Percentiles rank a stretch among this genome's conserved stretches.
Evolutionary conservation across 2,888 invertebrate species (phyloP).

Genomic region (Mimachlamys varia): DNA sequence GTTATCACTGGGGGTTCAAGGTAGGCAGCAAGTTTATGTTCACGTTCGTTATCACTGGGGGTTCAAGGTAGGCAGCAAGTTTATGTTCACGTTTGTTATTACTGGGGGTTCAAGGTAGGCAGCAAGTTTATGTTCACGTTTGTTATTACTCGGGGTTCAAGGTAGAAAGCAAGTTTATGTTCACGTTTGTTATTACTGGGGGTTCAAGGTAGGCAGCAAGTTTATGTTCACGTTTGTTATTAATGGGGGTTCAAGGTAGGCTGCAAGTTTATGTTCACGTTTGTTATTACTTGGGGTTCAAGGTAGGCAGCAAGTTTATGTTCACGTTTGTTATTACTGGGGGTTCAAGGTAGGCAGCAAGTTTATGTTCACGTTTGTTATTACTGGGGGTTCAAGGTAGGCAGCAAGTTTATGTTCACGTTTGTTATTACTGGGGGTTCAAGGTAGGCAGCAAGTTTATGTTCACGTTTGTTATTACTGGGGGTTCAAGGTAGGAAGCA

Average conservation of each 20-base stretch:
- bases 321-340: conserved; percentile 86
- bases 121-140: neutral
- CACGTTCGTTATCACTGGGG: conserved; percentile 87
- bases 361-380: conserved; percentile 79
- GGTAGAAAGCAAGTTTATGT: conserved; percentile 82
- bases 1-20: conserved; percentile 94
- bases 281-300: conserved; percentile 92
- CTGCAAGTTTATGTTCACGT: neutral
- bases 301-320: conserved; percentile 83
- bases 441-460: conserved; percentile 84
- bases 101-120: conserved; percentile 92
- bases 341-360: conserved; percentile 89
- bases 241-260: conserved; percentile 93
- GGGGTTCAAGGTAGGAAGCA: conserved; percentile 90
- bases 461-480: conserved; percentile 85
- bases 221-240: conserved; percentile 80
- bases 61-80: conserved; percentile 87
- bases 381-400: conserved; percentile 94
- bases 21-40: conserved; percentile 80
- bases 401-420: neutral
- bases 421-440: conserved; percentile 91
- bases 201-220: conserved; percentile 87
- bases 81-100: conserved; percentile 83
- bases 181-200: conserved; percentile 87
- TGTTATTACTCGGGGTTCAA: conserved; percentile 92